Conservation (phyloP, 2,797 vertebrate genomes). For the Kryptopterus vitreolus region DNA sequence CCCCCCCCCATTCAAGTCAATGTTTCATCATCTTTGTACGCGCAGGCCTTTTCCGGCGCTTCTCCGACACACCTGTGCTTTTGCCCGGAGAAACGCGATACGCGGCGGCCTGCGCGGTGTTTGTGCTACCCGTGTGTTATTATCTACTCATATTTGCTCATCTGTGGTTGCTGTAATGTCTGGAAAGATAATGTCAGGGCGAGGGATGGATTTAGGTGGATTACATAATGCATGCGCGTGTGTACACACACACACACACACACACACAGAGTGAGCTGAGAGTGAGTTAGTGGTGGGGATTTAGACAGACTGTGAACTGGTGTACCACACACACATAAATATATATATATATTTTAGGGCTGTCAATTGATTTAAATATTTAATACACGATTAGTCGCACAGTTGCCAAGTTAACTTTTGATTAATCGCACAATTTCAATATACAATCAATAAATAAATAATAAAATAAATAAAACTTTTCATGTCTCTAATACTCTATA, state of each 20-base stretch:
- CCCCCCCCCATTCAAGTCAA: too few species aligned
- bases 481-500: too few species aligned
- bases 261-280: slow-evolving; percentile 14
- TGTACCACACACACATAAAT: too few species aligned
- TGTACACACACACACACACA: too few species aligned
- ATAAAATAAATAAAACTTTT: too few species aligned
- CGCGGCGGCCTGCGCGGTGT: neutral
- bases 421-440: too few species aligned
- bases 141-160: neutral
- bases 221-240: slow-evolving; percentile 15
- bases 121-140: neutral
- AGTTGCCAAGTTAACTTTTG: too few species aligned
- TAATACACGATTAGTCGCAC: too few species aligned
- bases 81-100: neutral
- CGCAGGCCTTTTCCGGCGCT: neutral
- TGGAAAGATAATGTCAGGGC: slow-evolving; percentile 16
- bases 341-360: too few species aligned
- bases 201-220: slow-evolving; percentile 21
- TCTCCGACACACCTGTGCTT: neutral
- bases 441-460: too few species aligned
- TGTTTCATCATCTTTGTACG: neutral
- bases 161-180: slow-evolving; percentile 26
- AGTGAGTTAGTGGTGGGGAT: slow-evolving; percentile 17
- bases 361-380: too few species aligned
- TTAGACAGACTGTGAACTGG: neutral